Base-by-base conservation (phyloP, 2,113 vertebrate genomes). In the Galemys pyrenaicus region DNA sequence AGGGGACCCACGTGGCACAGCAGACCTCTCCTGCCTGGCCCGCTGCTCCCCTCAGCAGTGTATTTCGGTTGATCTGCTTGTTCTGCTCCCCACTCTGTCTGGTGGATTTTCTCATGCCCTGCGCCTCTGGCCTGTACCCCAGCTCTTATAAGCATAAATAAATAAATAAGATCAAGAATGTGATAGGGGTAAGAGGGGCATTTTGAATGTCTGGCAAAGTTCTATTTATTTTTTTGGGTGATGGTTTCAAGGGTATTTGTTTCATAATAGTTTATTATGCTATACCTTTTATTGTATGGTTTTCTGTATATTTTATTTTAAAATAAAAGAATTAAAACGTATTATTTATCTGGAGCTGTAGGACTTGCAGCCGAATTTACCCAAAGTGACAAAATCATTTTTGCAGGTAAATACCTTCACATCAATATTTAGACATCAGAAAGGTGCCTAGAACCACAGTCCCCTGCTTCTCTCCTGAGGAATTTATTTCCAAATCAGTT, bases 221-320 rank as follows among this genome's bases (percentile, higher is more conserved):
- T 92, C 62, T 68, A 0, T 64, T 90, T 87, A 19, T 79, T 79
- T 89, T 44, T 78, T 39, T 94, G 37, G 30, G 39, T 90, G 11
- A 30, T 70, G 32, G 30, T 60, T 81, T 88, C 39, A 91, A 88
- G 19, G 22, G 28, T 89, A 28, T 81, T 81, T 8, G 5, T 19
- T 89, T 94, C 64, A 30, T 77, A 30, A 64, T 56, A 91, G 49
- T 58, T 95, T 94, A 60, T 81, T 88, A 67, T 82, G 17, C 46
- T 77, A 35, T 46, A 70, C 8, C 28, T 78, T 74, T 35, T 80
- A 90, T 95, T 64, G 15, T 41, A 49, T 44, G 19, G 37, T 88
- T 87, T 95, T 86, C 44, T 78, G 7, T 46, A n/a, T 90, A 24
- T 70, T 80, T 95, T 70, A 51, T 62, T 75, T 88, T 60, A 58